These are phyloP conservation scores for Charina bottae DNA, from an alignment of 2,113 vertebrate species.

Conservation along the genomic window DNA sequence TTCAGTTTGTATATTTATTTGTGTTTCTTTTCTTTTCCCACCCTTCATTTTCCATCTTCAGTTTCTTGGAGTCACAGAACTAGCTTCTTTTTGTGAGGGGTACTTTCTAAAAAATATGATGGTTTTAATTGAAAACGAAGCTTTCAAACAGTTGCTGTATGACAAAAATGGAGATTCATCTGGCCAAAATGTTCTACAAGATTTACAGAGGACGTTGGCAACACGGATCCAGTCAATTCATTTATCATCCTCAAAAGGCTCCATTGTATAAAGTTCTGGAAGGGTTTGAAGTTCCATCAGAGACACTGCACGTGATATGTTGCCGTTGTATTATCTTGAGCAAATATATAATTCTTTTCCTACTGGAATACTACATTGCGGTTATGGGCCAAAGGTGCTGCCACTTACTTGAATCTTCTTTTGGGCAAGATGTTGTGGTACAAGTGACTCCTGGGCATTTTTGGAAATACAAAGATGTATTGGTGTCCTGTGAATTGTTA, in stretches of 20 bases:
- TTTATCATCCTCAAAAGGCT: constrained; percentile 97
- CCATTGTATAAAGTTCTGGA: constrained; percentile 84
- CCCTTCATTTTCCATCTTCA: constrained; percentile 65
- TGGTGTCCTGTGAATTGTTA: constrained; percentile 29
- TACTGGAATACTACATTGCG: constrained; percentile 45
- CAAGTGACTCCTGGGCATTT: constrained; percentile 42
- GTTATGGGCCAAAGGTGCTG: constrained; percentile 63
- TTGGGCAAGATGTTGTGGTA: constrained; percentile 54
- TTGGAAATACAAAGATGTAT: constrained; percentile 42
- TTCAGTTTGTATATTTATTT: background rate
- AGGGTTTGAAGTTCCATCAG: constrained; percentile 3
- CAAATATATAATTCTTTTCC: constrained; percentile 43
- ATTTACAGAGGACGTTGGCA: constrained; percentile 94
- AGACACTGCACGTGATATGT: constrained; percentile 53
- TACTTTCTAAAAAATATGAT: constrained; percentile 99
- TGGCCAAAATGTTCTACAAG: constrained; percentile 85
- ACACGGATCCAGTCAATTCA: constrained; percentile 96
- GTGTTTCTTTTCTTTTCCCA: constrained; percentile 20
- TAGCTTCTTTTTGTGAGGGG: constrained; percentile 92
- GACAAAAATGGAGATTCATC: constrained; percentile 85
- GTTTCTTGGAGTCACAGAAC: constrained; percentile 92
- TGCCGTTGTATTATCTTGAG: constrained; percentile 61
- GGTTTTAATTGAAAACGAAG: constrained; percentile 93
- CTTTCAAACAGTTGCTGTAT: constrained; percentile 95
- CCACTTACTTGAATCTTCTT: constrained; percentile 39